phyloP scores from a whole-genome alignment of 2,888 invertebrate species.

The Crioceris asparagi region DNA sequence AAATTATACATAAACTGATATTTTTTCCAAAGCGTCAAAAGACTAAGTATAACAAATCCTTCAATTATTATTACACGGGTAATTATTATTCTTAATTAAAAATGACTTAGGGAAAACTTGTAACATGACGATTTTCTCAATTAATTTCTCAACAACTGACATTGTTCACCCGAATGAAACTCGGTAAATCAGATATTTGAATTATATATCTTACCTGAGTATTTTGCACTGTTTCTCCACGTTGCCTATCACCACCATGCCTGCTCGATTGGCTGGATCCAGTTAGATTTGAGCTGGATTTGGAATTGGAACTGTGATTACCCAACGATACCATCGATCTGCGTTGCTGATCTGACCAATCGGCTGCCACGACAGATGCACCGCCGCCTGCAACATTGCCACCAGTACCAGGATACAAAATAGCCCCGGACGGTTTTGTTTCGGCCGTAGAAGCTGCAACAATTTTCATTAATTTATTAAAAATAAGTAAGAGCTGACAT shows the following conservation, averaged over 20 bases:
- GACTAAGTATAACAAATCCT: no score
- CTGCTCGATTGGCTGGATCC: slow-evolving; percentile 41
- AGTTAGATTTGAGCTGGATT: slow-evolving; percentile 69
- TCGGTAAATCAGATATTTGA: background rate
- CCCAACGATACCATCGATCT: slow-evolving; percentile 48
- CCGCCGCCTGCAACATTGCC: no score
- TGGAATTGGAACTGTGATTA: slow-evolving; percentile 67
- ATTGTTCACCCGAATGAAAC: no score
- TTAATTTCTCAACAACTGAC: no score
- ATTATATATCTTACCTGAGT: slow-evolving; percentile 27
- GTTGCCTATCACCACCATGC: slow-evolving; percentile 34
- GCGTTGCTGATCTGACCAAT: slow-evolving; percentile 33
- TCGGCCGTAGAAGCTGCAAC: slow-evolving; percentile 46
- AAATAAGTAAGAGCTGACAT: no score
- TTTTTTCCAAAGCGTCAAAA: no score
- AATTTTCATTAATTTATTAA: slow-evolving; percentile 4
- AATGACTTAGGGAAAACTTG: no score
- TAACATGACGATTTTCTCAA: background rate
- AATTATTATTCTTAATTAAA: no score
- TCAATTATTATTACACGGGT: no score
- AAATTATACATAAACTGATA: no score
- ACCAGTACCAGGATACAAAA: slow-evolving; percentile 37
- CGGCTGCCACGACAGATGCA: no score
- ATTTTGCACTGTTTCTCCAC: slow-evolving; percentile 27
- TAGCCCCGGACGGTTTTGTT: slow-evolving; percentile 51